phyloP scores from a whole-genome alignment of 1,140 invertebrate genomes.

The Planococcus citri region DNA sequence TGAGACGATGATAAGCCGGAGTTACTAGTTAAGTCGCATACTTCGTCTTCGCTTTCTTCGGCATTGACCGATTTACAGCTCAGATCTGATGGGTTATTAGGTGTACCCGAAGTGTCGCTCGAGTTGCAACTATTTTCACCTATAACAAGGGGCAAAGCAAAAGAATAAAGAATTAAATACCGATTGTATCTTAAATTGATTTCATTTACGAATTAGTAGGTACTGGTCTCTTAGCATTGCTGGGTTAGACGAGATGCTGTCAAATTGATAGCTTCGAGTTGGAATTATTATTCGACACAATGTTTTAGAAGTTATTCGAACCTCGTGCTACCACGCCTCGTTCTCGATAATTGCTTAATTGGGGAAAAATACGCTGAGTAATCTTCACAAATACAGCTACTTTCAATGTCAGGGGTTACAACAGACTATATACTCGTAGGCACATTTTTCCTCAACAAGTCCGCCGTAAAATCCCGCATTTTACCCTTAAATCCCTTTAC shows the following conservation, averaged over 20 bases:
- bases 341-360: slow-evolving; percentile 7
- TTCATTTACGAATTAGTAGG: background rate
- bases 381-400: slow-evolving; percentile 9
- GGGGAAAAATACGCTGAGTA: slow-evolving; percentile 9
- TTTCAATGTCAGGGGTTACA: too few species aligned
- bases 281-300: background rate
- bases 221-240: too few species aligned
- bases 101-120: slow-evolving; percentile 35
- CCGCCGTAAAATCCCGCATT: too few species aligned
- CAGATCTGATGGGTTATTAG: slow-evolving; percentile 27
- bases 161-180: background rate
- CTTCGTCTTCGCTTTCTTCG: slow-evolving; percentile 37
- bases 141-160: too few species aligned
- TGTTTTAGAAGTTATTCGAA: background rate
- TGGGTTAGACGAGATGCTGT: too few species aligned
- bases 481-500: too few species aligned
- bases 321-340: background rate
- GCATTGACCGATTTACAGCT: slow-evolving; percentile 27
- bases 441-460: too few species aligned
- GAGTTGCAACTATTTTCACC: slow-evolving; percentile 50
- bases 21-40: slow-evolving; percentile 34
- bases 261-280: background rate
- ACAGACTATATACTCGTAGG: too few species aligned
- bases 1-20: slow-evolving; percentile 24
- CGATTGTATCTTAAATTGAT: background rate